phyloP scores from a whole-genome alignment of 1,140 invertebrate species.

The Marisa cornuarietis region DNA sequence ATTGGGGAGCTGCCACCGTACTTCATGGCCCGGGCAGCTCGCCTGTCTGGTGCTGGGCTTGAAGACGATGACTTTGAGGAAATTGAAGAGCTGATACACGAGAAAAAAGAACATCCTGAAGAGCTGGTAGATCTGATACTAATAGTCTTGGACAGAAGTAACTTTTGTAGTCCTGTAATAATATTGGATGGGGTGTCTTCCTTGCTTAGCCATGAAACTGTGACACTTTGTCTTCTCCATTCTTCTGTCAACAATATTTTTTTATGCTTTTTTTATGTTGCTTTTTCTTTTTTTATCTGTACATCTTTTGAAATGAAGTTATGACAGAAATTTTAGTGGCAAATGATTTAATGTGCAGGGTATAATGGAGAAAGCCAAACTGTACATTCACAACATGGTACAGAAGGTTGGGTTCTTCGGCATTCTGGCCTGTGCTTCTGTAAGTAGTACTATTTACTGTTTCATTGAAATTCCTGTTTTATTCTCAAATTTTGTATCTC shows the following conservation, averaged over 20 bases:
- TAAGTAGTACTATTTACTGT: conserved; percentile 64
- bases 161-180: background rate
- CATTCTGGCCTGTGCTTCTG: conserved; percentile 96
- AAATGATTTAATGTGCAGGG: conserved; percentile 67
- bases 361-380: conserved; percentile 81
- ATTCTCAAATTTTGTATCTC: too few relatives aligned
- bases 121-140: conserved; percentile 48
- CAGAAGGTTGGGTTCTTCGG: conserved; percentile 96
- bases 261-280: too few relatives aligned
- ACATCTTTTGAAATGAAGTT: too few relatives aligned
- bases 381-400: conserved; percentile 90
- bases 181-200: too few relatives aligned
- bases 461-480: too few relatives aligned
- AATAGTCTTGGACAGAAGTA: conserved; percentile 17
- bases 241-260: background rate
- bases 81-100: conserved; percentile 62
- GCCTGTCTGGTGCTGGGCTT: conserved; percentile 78
- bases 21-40: conserved; percentile 96
- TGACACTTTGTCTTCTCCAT: background rate
- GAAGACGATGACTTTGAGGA: conserved; percentile 75
- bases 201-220: conserved; percentile 20
- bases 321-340: background rate
- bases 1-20: conserved; percentile 94
- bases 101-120: conserved; percentile 58
- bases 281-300: too few relatives aligned